These are phyloP conservation scores for Anabas testudineus DNA, from an alignment of 2,797 vertebrate species.

Conservation along the genomic window DNA sequence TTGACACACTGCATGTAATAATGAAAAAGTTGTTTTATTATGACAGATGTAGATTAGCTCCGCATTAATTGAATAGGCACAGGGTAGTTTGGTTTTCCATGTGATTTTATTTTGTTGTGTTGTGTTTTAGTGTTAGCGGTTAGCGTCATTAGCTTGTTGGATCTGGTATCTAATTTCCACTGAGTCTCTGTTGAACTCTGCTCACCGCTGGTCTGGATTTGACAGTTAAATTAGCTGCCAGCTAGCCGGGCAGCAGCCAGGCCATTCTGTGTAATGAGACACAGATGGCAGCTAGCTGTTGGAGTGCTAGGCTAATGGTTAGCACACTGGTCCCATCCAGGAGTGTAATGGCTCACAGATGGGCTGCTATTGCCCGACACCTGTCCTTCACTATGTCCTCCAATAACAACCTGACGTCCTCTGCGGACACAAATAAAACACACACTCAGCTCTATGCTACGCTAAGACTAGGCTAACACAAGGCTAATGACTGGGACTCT, in stretches of 20 bases:
- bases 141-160: neutral
- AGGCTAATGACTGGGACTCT: constrained; percentile 30
- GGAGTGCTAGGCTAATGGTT: constrained; percentile 48
- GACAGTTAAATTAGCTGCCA: constrained; percentile 14
- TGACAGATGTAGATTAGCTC: too few species aligned
- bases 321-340: constrained; percentile 31
- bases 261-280: constrained; percentile 33
- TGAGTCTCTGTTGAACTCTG: neutral
- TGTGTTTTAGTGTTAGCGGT: neutral
- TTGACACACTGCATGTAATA: too few species aligned
- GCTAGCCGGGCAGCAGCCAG: constrained; percentile 6
- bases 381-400: constrained; percentile 33
- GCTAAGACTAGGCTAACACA: constrained; percentile 35
- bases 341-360: constrained; percentile 46
- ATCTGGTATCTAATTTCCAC: neutral
- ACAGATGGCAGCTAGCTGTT: constrained; percentile 42
- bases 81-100: neutral
- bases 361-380: constrained; percentile 24
- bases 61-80: neutral
- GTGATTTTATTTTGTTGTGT: constrained; percentile 15
- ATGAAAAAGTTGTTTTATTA: too few species aligned
- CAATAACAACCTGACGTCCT: constrained; percentile 2
- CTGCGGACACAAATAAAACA: neutral
- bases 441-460: neutral
- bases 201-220: constrained; percentile 7